These are phyloP conservation scores for Hyles euphorbiae DNA, from an alignment of 1,140 invertebrate species.

Conservation along the genomic window DNA sequence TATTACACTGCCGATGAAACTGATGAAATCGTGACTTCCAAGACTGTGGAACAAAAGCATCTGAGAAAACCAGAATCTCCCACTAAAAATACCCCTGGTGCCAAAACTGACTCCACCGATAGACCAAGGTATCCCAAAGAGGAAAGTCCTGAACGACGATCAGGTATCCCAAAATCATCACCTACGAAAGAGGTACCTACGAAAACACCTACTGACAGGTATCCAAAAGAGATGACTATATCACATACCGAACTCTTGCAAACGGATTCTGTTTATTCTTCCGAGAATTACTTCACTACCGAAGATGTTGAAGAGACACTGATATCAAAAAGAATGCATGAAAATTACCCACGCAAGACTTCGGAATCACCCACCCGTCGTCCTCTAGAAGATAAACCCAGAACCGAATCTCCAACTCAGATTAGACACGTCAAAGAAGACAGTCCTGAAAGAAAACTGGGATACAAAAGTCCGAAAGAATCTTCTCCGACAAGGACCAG, in stretches of 20 bases:
- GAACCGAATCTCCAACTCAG: not conserved
- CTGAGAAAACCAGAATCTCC: too few relatives aligned
- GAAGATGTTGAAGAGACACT: constrained; percentile 12
- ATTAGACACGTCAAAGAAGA: not conserved
- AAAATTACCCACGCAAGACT: not conserved
- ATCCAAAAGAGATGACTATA: constrained; percentile 2
- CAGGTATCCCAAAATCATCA: not conserved
- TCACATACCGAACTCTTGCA: constrained; percentile 8
- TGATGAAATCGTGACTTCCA: too few relatives aligned
- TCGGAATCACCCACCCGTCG: constrained; percentile 5
- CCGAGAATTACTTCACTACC: constrained; percentile 8
- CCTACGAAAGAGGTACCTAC: not conserved
- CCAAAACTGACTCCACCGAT: too few relatives aligned
- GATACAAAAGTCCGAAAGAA: not conserved
- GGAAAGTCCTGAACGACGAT: constrained; percentile 5
- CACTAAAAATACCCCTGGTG: too few relatives aligned
- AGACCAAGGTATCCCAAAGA: constrained; percentile 4
- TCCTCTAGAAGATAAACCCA: too few relatives aligned
- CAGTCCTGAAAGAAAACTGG: not conserved
- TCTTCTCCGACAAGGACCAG: constrained; percentile 1
- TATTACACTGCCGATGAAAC: too few relatives aligned
- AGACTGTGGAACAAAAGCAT: too few relatives aligned
- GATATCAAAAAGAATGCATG: constrained; percentile 1
- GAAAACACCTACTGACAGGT: not conserved
- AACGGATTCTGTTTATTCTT: not conserved